These are phyloP conservation scores for Drosophila mettleri DNA, from an alignment of 2,888 invertebrate genomes.

Conservation along the genomic window DNA sequence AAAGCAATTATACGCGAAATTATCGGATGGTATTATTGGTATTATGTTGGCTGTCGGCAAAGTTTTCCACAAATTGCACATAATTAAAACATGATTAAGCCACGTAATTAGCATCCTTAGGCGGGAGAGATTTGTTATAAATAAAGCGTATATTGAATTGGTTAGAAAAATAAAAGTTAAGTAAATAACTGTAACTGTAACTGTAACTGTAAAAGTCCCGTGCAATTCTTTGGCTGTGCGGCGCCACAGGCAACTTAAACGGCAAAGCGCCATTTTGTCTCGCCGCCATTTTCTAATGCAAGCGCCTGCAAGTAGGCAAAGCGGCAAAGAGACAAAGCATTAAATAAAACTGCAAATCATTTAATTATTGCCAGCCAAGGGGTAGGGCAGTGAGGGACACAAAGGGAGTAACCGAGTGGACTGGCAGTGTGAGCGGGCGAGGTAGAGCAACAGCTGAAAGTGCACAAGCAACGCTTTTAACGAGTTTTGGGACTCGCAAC, in stretches of 20 bases:
- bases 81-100: conserved; percentile 7
- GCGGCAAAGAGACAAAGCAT: neutral
- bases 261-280: neutral
- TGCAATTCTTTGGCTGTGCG: neutral
- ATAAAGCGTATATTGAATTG: neutral
- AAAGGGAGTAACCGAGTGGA: neutral
- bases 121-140: neutral
- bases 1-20: neutral
- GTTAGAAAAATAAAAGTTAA: neutral
- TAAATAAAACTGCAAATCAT: conserved; percentile 4
- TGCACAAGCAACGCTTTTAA: conserved; percentile 65
- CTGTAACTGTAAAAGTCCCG: too few relatives aligned
- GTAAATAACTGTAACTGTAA: too few relatives aligned
- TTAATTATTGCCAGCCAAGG: neutral
- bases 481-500: conserved; percentile 67
- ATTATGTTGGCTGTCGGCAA: conserved; percentile 9
- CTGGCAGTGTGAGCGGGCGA: neutral
- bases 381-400: neutral
- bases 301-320: conserved; percentile 15
- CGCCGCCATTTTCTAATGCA: conserved; percentile 3
- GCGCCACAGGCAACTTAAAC: neutral
- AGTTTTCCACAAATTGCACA: neutral
- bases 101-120: conserved; percentile 1
- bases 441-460: conserved; percentile 14
- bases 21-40: conserved; percentile 2